Evolutionary conservation across 2,797 vertebrate genomes (phyloP), one percentile per base, ranked within the genome.

Genomic region (Lepidocolaptes lacrymiger): DNA sequence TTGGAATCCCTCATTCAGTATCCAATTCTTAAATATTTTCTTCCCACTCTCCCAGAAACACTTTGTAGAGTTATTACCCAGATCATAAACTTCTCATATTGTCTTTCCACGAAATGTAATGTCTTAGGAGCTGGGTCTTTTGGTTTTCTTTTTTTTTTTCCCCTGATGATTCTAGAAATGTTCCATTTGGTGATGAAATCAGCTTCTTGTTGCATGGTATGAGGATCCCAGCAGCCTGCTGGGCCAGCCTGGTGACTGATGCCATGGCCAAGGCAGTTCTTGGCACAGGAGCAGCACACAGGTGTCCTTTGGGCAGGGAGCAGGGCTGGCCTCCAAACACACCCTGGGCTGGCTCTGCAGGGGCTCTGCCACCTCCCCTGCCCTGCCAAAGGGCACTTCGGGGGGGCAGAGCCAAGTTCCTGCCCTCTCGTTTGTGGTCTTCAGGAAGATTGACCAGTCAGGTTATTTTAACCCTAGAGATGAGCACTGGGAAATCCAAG

Each of bases 251-350:
- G 63, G 51, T n/a, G 85, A 36, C 44, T 66, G 75, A 26, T 1
- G 23, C 30, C 5, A 32, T 34, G 64, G 52, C 64, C 26, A 6
- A 41, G 23, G 49, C 26, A 36, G 8, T 22, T 41, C n/a, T 32
- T 84, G 88, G 85, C 84, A 1, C 39, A 2, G 46, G 48, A 88
- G 77, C 59, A 46, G 79, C 48, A 68, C 72, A 6, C 89, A 93
- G 91, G 94, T 94, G 91, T 44, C 44, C 1, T 59, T 90, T 9
- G 76, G 81, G 78, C 92, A 58, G 93, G 93, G 80, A 63, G 75
- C 13, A 32, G 21, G 48, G 23, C 0, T 10, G 89, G 28, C 2
- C 10, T 17, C 69, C 5, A 39, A 84, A 10, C 10, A 14, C 88
- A 59, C 1, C 81, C 89, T 34, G 75, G 46, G 49, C 22, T 6